phyloP scores from a whole-genome alignment of 2,888 invertebrate species.

The Zaprionus bogoriensis region DNA sequence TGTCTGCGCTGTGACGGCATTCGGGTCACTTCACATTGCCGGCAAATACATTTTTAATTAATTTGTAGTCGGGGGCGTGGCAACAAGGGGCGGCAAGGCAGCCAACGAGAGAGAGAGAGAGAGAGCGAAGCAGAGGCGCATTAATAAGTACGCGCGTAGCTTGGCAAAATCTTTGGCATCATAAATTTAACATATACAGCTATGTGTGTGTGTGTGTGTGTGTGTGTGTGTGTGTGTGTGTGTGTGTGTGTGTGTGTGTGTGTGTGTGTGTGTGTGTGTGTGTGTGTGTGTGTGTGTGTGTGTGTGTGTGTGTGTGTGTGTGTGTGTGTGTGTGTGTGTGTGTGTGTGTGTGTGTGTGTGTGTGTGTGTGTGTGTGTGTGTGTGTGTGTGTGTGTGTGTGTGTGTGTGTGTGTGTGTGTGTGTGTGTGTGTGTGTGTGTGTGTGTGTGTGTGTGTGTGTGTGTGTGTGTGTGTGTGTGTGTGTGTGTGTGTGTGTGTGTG shows the following conservation, averaged over 20 bases:
- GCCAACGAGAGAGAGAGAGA: neutral
- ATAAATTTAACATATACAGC: conserved; percentile 13
- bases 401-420: neutral
- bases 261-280: neutral
- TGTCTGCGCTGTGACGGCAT: conserved; percentile 42
- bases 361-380: neutral
- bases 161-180: conserved; percentile 31
- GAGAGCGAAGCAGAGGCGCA: conserved; percentile 8
- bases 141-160: conserved; percentile 30
- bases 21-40: conserved; percentile 44
- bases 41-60: conserved; percentile 41
- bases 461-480: neutral
- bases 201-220: neutral
- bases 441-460: neutral
- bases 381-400: neutral
- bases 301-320: neutral
- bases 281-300: neutral
- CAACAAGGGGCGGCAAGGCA: no score
- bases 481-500: neutral
- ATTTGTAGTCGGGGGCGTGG: conserved; percentile 23
- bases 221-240: neutral
- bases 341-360: neutral
- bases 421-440: neutral
- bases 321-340: neutral
- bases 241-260: neutral